A percentile compares a stretch with the other conserved stretches of the same genome.
These are phyloP conservation scores for Bombus picipes DNA, from an alignment of 1,140 invertebrate genomes.

Conservation along the genomic window DNA sequence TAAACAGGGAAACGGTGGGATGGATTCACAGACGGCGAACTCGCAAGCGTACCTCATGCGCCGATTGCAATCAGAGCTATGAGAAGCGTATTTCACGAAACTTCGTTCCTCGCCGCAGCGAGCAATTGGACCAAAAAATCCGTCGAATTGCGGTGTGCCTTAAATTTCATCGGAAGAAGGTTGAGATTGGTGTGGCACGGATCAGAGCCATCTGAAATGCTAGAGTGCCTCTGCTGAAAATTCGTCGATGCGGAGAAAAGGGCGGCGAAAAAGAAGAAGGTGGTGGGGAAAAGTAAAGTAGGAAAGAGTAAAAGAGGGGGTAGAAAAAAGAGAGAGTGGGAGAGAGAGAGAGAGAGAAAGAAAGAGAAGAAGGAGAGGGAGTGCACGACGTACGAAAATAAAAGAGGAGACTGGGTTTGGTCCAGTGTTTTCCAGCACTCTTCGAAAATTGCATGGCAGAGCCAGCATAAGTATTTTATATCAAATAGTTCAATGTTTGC, in stretches of 20 bases:
- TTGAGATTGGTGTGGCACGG: constrained; percentile 17
- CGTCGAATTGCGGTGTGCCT: constrained; percentile 57
- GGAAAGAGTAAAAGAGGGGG: too few relatives aligned
- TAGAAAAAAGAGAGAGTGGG: too few relatives aligned
- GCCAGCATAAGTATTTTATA: constrained; percentile 72
- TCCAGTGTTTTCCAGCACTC: constrained; percentile 72
- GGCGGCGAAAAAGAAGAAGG: too few relatives aligned
- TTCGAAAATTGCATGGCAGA: constrained; percentile 73
- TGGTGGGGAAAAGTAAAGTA: too few relatives aligned
- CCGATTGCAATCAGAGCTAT: constrained; percentile 48
- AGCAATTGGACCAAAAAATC: constrained; percentile 56
- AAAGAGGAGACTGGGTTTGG: constrained; percentile 5
- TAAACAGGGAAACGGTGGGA: constrained; percentile 1
- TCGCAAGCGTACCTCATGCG: constrained; percentile 26
- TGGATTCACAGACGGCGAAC: background rate
- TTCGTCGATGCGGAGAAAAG: constrained; percentile 30
- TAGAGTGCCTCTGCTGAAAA: constrained; percentile 1
- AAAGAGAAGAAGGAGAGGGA: background rate
- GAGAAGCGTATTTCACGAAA: constrained; percentile 49
- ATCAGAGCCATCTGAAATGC: constrained; percentile 21
- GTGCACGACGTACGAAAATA: background rate
- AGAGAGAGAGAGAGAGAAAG: background rate
- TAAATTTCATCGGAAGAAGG: constrained; percentile 52
- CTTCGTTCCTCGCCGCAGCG: constrained; percentile 49
- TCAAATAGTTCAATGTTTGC: constrained; percentile 74